Evolutionary conservation across 2,888 invertebrate genomes (phyloP).

Genomic region (Polydrusus cervinus): DNA sequence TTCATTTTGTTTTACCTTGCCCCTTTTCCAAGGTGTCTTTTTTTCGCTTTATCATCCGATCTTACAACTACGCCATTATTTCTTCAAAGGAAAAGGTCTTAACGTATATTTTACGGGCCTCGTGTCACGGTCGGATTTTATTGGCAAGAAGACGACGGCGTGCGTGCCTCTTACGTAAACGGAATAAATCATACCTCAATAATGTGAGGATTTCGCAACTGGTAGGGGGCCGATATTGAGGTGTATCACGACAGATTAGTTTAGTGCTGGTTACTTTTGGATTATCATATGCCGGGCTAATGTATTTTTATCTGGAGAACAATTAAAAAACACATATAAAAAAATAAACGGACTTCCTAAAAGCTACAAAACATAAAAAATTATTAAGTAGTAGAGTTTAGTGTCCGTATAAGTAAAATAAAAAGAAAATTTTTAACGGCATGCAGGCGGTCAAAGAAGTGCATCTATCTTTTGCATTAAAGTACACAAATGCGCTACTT

Average conservation of each 20-base stretch:
- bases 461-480: too few relatives aligned
- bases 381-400: too few relatives aligned
- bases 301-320: not conserved
- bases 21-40: conserved; percentile 2
- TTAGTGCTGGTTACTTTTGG: not conserved
- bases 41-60: conserved; percentile 14
- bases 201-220: conserved; percentile 12
- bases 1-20: not conserved
- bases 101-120: not conserved
- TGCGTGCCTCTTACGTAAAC: conserved; percentile 15
- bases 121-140: conserved; percentile 19
- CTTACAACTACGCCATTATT: not conserved
- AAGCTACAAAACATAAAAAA: too few relatives aligned
- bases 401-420: too few relatives aligned
- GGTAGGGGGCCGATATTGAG: not conserved
- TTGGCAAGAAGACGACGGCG: conserved; percentile 13
- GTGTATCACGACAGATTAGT: not conserved
- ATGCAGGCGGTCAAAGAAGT: too few relatives aligned
- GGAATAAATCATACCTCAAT: conserved; percentile 22
- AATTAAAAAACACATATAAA: not conserved
- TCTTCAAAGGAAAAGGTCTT: conserved; percentile 9
- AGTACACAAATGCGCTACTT: too few relatives aligned
- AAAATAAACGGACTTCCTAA: too few relatives aligned
- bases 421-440: too few relatives aligned
- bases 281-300: not conserved